Conservation (phyloP, 2,113 vertebrate genomes). For the Psilopogon haemacephalus region DNA sequence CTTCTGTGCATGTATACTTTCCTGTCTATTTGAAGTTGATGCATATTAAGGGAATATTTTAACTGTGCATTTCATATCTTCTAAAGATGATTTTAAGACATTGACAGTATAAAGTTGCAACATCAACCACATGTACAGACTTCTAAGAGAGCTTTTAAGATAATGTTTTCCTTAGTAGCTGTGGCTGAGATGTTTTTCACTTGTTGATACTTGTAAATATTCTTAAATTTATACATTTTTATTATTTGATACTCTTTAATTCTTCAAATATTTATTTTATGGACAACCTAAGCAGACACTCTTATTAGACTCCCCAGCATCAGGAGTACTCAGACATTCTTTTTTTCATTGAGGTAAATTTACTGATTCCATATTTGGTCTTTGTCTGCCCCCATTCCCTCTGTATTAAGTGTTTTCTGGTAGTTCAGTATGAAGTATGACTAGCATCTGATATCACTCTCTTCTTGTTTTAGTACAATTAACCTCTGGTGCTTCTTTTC, state of each 20-base stretch:
- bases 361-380: not conserved
- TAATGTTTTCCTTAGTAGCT: not conserved
- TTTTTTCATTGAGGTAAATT: not conserved
- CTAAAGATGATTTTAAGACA: not conserved
- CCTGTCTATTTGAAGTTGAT: not conserved
- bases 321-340: not conserved
- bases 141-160: not conserved
- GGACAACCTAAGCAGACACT: not conserved
- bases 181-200: not conserved
- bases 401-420: not conserved
- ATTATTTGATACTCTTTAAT: not conserved
- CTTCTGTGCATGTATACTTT: not conserved
- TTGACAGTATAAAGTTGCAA: not conserved
- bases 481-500: not conserved
- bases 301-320: rapidly evolving
- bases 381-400: not conserved
- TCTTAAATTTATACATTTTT: rapidly evolving
- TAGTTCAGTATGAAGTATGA: not conserved
- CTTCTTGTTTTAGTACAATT: not conserved
- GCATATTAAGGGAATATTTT: not conserved
- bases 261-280: not conserved
- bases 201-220: not conserved
- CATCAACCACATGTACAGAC: not conserved
- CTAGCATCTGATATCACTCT: not conserved
- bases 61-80: not conserved